phyloP scores from a whole-genome alignment of 2,888 invertebrate genomes.

The Leptinotarsa juncta region DNA sequence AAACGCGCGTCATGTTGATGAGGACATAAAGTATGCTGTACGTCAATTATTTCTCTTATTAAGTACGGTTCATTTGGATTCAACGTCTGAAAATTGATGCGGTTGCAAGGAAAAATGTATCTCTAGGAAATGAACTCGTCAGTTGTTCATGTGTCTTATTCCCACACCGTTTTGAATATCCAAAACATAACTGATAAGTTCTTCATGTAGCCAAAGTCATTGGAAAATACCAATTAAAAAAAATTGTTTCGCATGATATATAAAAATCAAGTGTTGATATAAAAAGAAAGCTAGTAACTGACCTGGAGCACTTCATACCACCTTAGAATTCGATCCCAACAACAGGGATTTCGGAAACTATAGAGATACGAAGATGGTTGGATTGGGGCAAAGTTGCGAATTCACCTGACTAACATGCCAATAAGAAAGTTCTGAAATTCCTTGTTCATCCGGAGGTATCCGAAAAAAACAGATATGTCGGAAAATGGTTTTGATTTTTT shows the following conservation, averaged over 20 bases:
- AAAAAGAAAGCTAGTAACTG: background rate
- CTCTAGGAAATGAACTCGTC: background rate
- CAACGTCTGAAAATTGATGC: background rate
- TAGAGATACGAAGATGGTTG: too few relatives aligned
- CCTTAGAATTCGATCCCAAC: too few relatives aligned
- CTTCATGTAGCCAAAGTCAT: too few relatives aligned
- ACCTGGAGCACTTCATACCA: background rate
- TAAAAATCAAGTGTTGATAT: background rate
- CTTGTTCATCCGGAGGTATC: too few relatives aligned
- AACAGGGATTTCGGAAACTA: too few relatives aligned
- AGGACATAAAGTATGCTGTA: conserved; percentile 2
- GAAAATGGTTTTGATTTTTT: too few relatives aligned
- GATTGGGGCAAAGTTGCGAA: too few relatives aligned
- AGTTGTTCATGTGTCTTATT: background rate
- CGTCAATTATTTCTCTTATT: conserved; percentile 24
- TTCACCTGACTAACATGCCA: too few relatives aligned
- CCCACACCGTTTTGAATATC: background rate
- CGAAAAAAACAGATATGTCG: too few relatives aligned
- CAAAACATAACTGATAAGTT: background rate
- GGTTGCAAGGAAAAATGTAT: background rate
- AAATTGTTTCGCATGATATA: too few relatives aligned
- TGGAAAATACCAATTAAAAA: too few relatives aligned
- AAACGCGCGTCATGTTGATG: conserved; percentile 15
- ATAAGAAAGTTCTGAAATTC: too few relatives aligned
- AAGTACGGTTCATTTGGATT: conserved; percentile 10